Base-by-base conservation (phyloP, 2,888 invertebrate species). In the Acrobasis suavella region DNA sequence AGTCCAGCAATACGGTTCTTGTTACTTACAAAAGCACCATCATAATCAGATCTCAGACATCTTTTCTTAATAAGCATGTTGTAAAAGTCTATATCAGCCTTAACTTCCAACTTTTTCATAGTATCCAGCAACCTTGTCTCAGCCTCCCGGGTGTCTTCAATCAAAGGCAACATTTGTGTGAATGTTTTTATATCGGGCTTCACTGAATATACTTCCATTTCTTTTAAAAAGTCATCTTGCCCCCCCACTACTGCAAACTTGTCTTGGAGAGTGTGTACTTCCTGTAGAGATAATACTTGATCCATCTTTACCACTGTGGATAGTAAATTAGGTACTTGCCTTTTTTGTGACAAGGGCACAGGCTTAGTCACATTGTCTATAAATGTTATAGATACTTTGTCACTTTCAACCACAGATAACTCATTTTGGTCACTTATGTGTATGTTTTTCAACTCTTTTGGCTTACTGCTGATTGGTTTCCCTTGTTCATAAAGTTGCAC, bases 41-140 rank as follows among this genome's bases (percentile, higher is more conserved):
- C 90, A 80, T 95, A 95, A 79, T 96, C 95, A 64, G 84, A 89
- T 69, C 97, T 91, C 76, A 95, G 87, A 76, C 95, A 95, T 64
- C 97, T 93, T 79, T 95, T 96, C 76, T 96, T 96, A 61, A 98
- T 97, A 10, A 98, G 91, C 88, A 96, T 94, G 83, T 98, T 98
- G 77, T 95, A 97, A 82, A 98, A 97, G 80, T 95, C 95, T 63
- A 96, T 94, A 85, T 98, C 97, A 1, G 95, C 92, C 72, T 92
- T 93, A 0, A 97, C 80, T 10, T 94, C 89, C 51, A 86, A 86
- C 65, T 86, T 84, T 63, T 94, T 93, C 84, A 97, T 94, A 62
- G 90, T 84, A 60, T 86, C 83, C 7, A 98, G 76, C 9, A 98
- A 79, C 66, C 93, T 94, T 61, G 94, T 92, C 83, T 98, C 98